These are phyloP conservation scores for Megaceryle maxima DNA, from an alignment of 2,113 vertebrate species.

Conservation along the genomic window DNA sequence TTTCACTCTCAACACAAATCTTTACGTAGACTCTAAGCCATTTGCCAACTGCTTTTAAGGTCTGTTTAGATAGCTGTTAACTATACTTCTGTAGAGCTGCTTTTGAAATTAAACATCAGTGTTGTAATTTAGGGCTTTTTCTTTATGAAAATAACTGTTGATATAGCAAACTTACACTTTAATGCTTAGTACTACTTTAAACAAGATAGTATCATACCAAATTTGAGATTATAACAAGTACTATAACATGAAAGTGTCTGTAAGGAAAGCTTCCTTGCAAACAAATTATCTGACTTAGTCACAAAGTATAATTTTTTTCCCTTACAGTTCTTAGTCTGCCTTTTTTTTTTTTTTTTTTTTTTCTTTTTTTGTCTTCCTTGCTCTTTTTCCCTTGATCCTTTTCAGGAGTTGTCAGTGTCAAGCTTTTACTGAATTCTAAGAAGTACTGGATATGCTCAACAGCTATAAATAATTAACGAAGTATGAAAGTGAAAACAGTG, in stretches of 20 bases:
- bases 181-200: neutral
- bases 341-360: neutral
- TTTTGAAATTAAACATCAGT: neutral
- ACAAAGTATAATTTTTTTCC: neutral
- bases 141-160: neutral
- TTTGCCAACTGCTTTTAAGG: neutral
- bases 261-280: neutral
- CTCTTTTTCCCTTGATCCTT: neutral
- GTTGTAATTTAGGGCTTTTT: neutral
- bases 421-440: neutral
- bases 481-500: neutral
- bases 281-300: neutral
- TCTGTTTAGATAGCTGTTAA: neutral
- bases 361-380: neutral
- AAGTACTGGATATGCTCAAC: neutral
- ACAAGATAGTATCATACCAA: neutral
- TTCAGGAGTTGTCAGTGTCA: neutral
- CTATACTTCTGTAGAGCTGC: neutral
- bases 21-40: neutral
- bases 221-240: neutral
- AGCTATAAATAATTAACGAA: neutral
- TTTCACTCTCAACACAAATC: neutral
- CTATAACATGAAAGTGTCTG: neutral
- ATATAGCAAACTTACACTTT: neutral
- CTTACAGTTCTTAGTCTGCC: neutral